A percentile compares a stretch with the other conserved stretches of the same genome.
These are phyloP conservation scores for Tonatia bakeri DNA, from an alignment of 2,113 vertebrate species.

Conservation along the genomic window DNA sequence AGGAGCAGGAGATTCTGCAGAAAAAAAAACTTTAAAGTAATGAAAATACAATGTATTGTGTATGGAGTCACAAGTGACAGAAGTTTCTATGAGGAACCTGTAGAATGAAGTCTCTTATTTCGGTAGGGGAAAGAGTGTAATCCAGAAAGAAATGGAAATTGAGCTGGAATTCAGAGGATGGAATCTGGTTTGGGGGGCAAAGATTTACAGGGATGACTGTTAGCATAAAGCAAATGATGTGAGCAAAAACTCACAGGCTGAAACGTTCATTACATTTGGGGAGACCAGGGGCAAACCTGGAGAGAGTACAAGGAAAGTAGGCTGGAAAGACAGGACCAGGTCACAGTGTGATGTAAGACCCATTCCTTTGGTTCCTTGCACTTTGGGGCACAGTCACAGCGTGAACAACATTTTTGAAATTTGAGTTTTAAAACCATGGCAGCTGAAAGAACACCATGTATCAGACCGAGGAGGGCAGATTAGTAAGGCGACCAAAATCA, in stretches of 20 bases:
- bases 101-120: not conserved
- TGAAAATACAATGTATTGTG: not conserved
- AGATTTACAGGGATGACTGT: not conserved
- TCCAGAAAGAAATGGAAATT: not conserved
- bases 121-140: not conserved
- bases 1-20: not conserved
- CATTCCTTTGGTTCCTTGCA: not conserved
- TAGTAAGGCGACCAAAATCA: not conserved
- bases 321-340: not conserved
- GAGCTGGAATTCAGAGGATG: not conserved
- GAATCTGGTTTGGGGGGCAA: not conserved
- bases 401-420: not conserved
- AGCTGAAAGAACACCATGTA: not conserved
- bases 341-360: not conserved
- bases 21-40: not conserved
- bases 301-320: not conserved
- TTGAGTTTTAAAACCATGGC: not conserved
- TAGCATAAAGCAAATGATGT: not conserved
- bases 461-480: not conserved
- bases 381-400: not conserved
- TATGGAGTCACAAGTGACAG: not conserved
- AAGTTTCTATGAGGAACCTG: not conserved
- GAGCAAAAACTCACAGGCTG: not conserved
- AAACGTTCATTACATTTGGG: not conserved
- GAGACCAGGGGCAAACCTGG: not conserved